Evolutionary conservation across 2,113 vertebrate species (phyloP), one percentile per base, ranked within the genome.

Genomic region (Psammodynastes pulverulentus): DNA sequence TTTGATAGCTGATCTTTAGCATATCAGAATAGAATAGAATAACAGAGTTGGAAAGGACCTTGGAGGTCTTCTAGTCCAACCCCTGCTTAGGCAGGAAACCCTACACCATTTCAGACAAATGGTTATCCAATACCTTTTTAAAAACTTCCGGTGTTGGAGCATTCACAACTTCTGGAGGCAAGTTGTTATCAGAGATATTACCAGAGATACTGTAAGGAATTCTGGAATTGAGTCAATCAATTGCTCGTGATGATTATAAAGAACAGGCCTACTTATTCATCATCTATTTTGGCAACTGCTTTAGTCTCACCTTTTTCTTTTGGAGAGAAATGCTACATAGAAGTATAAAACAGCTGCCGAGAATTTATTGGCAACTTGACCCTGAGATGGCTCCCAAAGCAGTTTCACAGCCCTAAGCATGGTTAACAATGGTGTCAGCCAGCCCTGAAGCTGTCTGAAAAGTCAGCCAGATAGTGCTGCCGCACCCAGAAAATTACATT

Each of bases 291-390:
- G 88, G 95, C 87, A 95, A 91, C 17, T 5, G 94, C 29, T 7
- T 23, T 54, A 46, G 94, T 95, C 92, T 93, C 72, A 94, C 94
- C 92, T 84, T 90, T 88, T 94, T 96, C 87, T 58, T 51, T 92
- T 53, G 9, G 23, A 6, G 10, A 39, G 12, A 29, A 24, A 86
- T 48, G 34, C n/a, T 88, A 93, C 90, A 88, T 85, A 93, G 88
- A 90, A 94, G 88, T 87, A 94, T 84, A 95, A 96, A 95, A 91
- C 96, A 95, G 89, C 84, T 46, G 92, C 87, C 92, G 95, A 94
- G 95, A 94, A 92, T 95, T 96, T 95, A 95, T 95, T 97, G 96
- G 94, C 94, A 96, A 95, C 93, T 94, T 96, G 95, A 97, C 95
- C 85, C 93, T 92, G 94, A 95, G 87, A 94, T 9, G 3, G 93